These are phyloP conservation scores for Rhogogaster chlorosoma DNA, from an alignment of 2,888 invertebrate species.

Conservation along the genomic window DNA sequence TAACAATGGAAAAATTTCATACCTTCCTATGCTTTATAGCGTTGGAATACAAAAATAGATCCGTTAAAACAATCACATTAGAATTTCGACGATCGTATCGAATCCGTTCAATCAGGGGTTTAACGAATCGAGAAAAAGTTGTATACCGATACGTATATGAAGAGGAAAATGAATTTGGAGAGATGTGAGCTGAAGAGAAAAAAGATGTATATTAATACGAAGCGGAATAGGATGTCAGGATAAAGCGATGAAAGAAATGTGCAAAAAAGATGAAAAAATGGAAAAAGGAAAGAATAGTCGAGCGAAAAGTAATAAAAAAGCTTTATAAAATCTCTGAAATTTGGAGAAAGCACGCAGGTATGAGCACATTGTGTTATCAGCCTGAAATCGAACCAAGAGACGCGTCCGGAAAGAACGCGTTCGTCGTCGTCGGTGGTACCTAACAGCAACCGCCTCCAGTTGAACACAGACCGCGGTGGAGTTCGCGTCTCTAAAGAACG, in stretches of 20 bases:
- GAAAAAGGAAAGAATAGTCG: neutral
- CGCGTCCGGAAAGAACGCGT: neutral
- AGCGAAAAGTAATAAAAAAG: neutral
- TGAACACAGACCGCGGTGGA: slow-evolving; percentile 29
- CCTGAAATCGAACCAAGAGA: neutral
- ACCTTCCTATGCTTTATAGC: neutral
- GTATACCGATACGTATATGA: neutral
- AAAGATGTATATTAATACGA: neutral
- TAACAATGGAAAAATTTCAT: slow-evolving; percentile 16
- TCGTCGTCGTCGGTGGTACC: slow-evolving; percentile 4
- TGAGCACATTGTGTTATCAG: slow-evolving; percentile 9
- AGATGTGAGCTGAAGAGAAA: neutral
- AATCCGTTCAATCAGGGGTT: neutral
- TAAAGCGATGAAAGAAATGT: neutral
- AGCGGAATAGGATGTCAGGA: neutral
- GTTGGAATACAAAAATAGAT: slow-evolving; percentile 6
- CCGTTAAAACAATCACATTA: neutral
- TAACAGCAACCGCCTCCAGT: slow-evolving; percentile 37
- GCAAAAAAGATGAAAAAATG: neutral
- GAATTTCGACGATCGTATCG: neutral
- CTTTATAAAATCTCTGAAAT: neutral
- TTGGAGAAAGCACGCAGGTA: neutral
- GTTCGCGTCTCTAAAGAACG: slow-evolving; percentile 20
- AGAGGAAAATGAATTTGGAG: neutral
- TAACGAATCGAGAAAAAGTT: neutral